Conservation (phyloP, 53 echinoderm and acorn worm species). For the Luidia sarsii region DNA sequence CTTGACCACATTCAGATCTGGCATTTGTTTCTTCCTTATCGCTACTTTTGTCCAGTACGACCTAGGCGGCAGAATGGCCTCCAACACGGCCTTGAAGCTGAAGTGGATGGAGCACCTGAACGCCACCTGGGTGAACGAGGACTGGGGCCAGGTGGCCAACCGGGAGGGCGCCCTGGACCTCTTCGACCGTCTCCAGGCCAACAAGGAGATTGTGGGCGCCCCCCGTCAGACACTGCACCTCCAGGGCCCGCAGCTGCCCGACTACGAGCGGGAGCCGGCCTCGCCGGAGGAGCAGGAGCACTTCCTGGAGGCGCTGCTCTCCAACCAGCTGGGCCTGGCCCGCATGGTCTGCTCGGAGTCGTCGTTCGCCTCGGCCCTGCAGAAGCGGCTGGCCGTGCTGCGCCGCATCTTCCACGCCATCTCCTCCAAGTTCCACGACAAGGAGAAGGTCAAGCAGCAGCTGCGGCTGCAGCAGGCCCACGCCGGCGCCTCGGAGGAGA, state of each 20-base stretch:
- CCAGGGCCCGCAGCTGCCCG: conserved; percentile 93
- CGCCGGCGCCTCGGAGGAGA: conserved; percentile 77
- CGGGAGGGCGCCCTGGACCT: conserved; percentile 84
- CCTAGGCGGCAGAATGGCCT: conserved; percentile 55
- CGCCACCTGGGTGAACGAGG: conserved; percentile 93
- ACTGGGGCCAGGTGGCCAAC: conserved; percentile 86
- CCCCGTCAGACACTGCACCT: conserved; percentile 88
- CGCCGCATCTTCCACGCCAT: conserved; percentile 87
- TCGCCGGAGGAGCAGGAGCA: conserved; percentile 94
- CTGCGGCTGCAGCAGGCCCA: conserved; percentile 84
- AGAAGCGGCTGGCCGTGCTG: conserved; percentile 84
- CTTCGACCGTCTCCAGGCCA: conserved; percentile 78
- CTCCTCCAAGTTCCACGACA: conserved; percentile 96
- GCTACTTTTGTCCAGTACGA: no score
- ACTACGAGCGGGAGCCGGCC: conserved; percentile 88
- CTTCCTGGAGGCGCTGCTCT: conserved; percentile 79
- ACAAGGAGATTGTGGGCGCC: conserved; percentile 84
- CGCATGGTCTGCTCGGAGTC: conserved; percentile 87
- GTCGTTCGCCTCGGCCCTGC: conserved; percentile 79
- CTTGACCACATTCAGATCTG: no score
- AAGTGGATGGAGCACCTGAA: conserved; percentile 99
- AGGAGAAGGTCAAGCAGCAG: conserved; percentile 97
- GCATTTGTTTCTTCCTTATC: no score
- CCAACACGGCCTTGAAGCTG: conserved; percentile 79
- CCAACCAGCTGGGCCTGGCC: conserved; percentile 83